phyloP scores from a whole-genome alignment of 2,888 invertebrate species.

The Empis livida region DNA sequence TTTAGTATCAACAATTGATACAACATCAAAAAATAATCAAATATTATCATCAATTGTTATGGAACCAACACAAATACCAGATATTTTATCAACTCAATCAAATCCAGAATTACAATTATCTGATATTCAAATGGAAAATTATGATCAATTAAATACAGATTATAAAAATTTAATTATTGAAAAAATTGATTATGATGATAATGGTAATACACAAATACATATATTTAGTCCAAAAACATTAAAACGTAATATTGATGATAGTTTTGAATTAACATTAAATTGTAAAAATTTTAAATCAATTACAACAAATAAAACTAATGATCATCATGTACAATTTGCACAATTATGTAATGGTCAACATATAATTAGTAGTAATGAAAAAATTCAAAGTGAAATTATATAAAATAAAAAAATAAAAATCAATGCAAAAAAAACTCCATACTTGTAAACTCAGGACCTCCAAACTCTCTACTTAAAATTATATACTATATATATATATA shows the following conservation, averaged over 20 bases:
- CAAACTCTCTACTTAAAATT: too few relatives aligned
- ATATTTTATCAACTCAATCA: too few relatives aligned
- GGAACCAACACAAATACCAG: too few relatives aligned
- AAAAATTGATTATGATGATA: conserved; percentile 11
- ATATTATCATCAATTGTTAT: not conserved
- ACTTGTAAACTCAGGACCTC: too few relatives aligned
- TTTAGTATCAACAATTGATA: not conserved
- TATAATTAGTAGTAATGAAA: not conserved
- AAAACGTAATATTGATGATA: not conserved
- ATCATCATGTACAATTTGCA: not conserved
- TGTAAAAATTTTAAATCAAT: not conserved
- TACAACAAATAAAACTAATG: not conserved
- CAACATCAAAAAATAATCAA: not conserved
- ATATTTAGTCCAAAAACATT: not conserved
- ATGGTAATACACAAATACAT: conserved; percentile 9
- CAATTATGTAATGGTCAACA: not conserved
- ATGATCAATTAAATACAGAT: not conserved
- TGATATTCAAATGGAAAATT: not conserved
- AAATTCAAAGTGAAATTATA: not conserved
- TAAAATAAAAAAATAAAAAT: too few relatives aligned
- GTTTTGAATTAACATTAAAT: not conserved
- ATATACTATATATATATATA: too few relatives aligned
- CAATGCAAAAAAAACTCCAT: too few relatives aligned
- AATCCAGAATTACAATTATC: too few relatives aligned
- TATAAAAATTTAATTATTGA: not conserved